Evolutionary conservation across 2,797 vertebrate species (phyloP), one percentile per base, ranked within the genome.

Genomic region (Lagorchestes hirsutus): DNA sequence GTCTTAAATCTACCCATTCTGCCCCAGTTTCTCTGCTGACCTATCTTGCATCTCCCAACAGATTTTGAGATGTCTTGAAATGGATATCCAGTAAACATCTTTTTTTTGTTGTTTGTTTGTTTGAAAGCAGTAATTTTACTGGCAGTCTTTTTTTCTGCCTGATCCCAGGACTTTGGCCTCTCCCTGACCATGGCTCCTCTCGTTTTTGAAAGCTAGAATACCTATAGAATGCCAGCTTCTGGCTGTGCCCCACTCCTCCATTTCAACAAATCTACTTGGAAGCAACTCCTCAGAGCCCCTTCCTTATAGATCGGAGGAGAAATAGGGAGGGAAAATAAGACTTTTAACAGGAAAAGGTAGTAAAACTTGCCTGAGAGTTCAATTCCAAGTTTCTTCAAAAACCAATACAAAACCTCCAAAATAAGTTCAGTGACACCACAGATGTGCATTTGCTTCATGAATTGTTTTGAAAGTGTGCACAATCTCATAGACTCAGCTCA

Each of bases 101-200:
- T 52, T 52, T 52, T 46, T 46, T 46, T 46, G 46, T 46, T 6
- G 52, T 52, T 52, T 52, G 52, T 6, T 54, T 92, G 6, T 91
- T n/a, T 94, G 54, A 94, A 96, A 95, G 90, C 50, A 90, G 62
- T 54, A 62, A 57, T 12, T 97, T 98, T 97, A 97, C 96, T 98
- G 90, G 92, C 58, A 92, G 93, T 27, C 40, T 46, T 82, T 93
- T 92, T 29, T 57, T 91, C 62, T 57, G 8, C 52, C 29, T 18
- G 9, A 87, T 27, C 9, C 0, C 55, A n/a, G 34, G 57, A 90
- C 56, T 58, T 22, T 24, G 54, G 87, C 56, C 29, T 18, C 74
- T 2, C 14, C 55, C n/a, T 54, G 87, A 93, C 34, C 24, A 67
- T 91, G 74, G 59, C 91, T 90, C 52, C 16, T 55, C 92, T 82